These are phyloP conservation scores for Onychomys leucogaster DNA, from an alignment of 2,797 vertebrate species.

Conservation along the genomic window DNA sequence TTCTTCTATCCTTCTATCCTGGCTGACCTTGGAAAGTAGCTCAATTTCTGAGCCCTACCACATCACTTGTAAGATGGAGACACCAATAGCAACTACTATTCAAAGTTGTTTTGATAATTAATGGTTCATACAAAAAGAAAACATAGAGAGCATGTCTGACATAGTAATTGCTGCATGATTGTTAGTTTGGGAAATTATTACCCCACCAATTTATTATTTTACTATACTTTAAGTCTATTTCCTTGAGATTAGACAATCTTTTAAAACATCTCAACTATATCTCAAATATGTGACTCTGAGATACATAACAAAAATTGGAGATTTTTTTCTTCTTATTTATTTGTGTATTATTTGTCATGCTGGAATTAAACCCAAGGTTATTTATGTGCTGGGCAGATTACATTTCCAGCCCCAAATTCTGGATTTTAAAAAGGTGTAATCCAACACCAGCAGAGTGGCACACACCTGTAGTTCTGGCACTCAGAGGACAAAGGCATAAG, in stretches of 20 bases:
- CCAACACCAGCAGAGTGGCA: not conserved
- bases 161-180: not conserved
- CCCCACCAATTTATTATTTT: not conserved
- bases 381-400: not conserved
- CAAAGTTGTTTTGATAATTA: constrained; percentile 14
- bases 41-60: not conserved
- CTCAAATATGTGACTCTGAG: not conserved
- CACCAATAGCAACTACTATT: not conserved
- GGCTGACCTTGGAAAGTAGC: not conserved
- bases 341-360: not conserved
- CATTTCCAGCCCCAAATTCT: not conserved
- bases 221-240: not conserved
- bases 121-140: not conserved
- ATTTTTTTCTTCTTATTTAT: not conserved
- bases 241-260: constrained; percentile 13
- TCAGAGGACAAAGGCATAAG: not conserved
- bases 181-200: constrained; percentile 28
- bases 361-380: not conserved
- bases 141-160: not conserved
- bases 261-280: constrained; percentile 11
- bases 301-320: not conserved
- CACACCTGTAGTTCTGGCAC: not conserved
- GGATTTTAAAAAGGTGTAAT: constrained; percentile 18
- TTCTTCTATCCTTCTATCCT: not conserved
- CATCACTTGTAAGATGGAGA: not conserved